Percentiles rank a stretch among this genome's conserved stretches.
phyloP scores from a whole-genome alignment of 2,888 invertebrate species.

The Mythimna vitellina region DNA sequence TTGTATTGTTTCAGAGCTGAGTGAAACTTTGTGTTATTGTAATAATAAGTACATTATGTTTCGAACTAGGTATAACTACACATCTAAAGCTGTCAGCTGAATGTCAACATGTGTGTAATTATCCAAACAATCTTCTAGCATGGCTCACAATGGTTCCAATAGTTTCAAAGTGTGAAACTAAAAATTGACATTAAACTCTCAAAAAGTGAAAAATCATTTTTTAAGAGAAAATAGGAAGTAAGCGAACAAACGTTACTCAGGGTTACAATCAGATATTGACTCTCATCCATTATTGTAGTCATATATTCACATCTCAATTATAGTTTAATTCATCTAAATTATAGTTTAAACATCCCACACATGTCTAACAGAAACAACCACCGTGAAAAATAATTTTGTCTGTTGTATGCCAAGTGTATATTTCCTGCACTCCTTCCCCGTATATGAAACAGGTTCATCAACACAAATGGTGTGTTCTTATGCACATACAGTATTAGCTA shows the following conservation, averaged over 20 bases:
- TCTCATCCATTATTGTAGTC: not conserved
- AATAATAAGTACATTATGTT: not conserved
- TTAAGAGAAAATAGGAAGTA: not conserved
- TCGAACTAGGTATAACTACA: not conserved
- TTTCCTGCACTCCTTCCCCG: not conserved
- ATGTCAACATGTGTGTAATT: not conserved
- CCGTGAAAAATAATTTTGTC: not conserved
- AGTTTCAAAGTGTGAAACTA: too few relatives aligned
- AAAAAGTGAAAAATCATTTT: not conserved
- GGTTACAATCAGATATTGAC: not conserved
- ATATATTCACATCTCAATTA: not conserved
- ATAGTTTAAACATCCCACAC: not conserved
- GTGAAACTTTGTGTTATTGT: slow-evolving; percentile 16
- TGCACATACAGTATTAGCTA: slow-evolving; percentile 13
- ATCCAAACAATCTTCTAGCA: not conserved
- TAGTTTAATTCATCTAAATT: not conserved
- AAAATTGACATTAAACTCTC: too few relatives aligned
- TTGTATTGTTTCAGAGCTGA: slow-evolving; percentile 15
- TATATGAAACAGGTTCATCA: slow-evolving; percentile 12
- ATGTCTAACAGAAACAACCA: not conserved
- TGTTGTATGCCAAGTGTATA: slow-evolving; percentile 9
- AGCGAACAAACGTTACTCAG: not conserved
- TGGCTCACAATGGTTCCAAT: not conserved
- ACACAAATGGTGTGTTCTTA: slow-evolving; percentile 3
- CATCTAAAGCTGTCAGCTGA: not conserved